These are phyloP conservation scores for Rhingia campestris DNA, from an alignment of 2,888 invertebrate species.

Conservation along the genomic window DNA sequence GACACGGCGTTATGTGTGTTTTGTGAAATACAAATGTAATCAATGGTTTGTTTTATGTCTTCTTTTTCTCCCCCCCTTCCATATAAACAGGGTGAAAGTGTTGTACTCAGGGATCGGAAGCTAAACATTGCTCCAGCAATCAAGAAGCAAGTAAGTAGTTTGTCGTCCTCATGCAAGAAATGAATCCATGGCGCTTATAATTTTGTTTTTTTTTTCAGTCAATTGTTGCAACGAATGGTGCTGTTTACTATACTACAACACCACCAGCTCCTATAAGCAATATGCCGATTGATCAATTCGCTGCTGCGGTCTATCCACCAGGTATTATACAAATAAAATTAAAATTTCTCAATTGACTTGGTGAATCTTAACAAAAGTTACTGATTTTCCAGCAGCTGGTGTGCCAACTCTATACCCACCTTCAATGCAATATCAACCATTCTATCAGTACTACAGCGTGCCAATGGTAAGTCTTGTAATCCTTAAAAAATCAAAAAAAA, in stretches of 20 bases:
- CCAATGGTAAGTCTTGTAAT: constrained; percentile 81
- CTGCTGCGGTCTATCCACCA: constrained; percentile 83
- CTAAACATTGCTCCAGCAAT: constrained; percentile 94
- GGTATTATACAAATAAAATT: constrained; percentile 76
- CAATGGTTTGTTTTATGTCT: constrained; percentile 73
- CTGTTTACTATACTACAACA: constrained; percentile 83
- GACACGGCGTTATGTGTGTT: constrained; percentile 69
- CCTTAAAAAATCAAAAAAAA: background rate
- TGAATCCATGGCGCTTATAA: background rate
- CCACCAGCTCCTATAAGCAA: constrained; percentile 83
- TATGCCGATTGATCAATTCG: constrained; percentile 83
- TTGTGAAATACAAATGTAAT: constrained; percentile 60
- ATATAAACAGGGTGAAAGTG: constrained; percentile 86
- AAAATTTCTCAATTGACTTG: constrained; percentile 64
- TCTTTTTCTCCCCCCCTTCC: constrained; percentile 50
- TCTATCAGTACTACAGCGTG: constrained; percentile 83
- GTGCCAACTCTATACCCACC: constrained; percentile 83
- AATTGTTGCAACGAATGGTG: constrained; percentile 83
- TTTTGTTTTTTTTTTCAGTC: constrained; percentile 78
- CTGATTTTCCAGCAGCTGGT: constrained; percentile 82
- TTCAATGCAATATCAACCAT: constrained; percentile 84
- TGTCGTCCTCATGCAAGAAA: too few species aligned
- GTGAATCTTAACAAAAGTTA: constrained; percentile 78
- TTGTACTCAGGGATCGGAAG: constrained; percentile 90
- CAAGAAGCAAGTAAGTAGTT: constrained; percentile 87